phyloP scores from a whole-genome alignment of 2,797 vertebrate genomes.

The Halcyon chelicuti region DNA sequence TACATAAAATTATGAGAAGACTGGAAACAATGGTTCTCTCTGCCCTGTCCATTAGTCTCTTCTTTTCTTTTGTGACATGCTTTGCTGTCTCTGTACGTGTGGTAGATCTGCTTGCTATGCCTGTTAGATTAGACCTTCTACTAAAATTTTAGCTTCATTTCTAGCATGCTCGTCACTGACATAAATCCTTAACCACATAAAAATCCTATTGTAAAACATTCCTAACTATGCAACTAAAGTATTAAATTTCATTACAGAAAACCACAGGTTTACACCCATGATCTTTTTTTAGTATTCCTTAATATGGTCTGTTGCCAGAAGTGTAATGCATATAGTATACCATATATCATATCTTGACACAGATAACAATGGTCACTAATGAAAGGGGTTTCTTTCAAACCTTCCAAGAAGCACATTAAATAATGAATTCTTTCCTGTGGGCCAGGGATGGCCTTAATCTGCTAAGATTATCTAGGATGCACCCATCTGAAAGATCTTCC shows the following conservation, averaged over 20 bases:
- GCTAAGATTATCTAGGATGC: neutral
- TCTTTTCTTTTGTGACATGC: neutral
- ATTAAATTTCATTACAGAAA: neutral
- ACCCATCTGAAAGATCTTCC: neutral
- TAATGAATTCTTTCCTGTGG: neutral
- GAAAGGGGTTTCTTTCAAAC: neutral
- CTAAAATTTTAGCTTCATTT: neutral
- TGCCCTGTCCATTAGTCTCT: neutral
- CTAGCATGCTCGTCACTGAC: neutral
- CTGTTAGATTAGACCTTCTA: neutral
- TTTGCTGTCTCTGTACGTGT: neutral
- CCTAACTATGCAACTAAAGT: neutral
- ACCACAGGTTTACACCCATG: neutral
- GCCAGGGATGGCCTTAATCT: neutral
- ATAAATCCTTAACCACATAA: neutral
- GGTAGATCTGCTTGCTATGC: neutral
- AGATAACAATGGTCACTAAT: neutral
- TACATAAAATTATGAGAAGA: fast-evolving
- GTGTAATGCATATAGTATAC: neutral
- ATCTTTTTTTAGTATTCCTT: neutral
- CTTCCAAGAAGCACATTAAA: neutral
- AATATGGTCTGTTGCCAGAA: neutral
- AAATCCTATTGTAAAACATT: neutral
- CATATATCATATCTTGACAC: neutral
- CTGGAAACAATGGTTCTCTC: neutral